Base-by-base conservation (phyloP, 2,797 vertebrate species). In the Syncerus caffer region DNA sequence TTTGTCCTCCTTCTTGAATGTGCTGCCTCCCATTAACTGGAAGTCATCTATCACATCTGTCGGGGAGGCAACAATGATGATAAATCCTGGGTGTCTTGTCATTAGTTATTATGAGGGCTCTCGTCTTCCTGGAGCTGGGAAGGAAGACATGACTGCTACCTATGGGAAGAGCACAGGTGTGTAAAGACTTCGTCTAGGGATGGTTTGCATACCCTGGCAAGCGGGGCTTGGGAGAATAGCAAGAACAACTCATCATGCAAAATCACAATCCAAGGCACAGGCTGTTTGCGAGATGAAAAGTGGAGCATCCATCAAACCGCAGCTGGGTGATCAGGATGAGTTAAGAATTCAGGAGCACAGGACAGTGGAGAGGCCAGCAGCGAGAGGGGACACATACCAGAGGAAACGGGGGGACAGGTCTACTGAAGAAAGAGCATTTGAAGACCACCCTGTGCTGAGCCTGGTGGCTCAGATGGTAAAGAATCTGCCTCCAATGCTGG, bases 121-220 rank as follows among this genome's bases (percentile, higher is more conserved):
- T 51, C 23, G 25, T 47, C 71, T 71, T 42, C 31, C 9, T 9
- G 31, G 10, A 38, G 12, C 11, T 60, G 57, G 58, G n/a, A 21
- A 27, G 3, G 3, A 62, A 23, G 31, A 31, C 14, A 23, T 21
- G 45, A 45, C 53, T 71, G 79, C 27, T 13, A 2, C 23, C 31
- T 4, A 0, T 1, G 6, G 27, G 23, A 57, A 0, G 23, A 47
- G 7, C 60, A 11, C 27, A 85, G 17, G 10, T 34, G 16, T 34
- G 9, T 27, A 13, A 57, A 87, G 62, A 45, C 89, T 64, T 88
- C 7, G 9, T 8, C 62, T 23, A 7, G 19, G 12, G 6, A 38
- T 45, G 50, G 6, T 83, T 84, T 62, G 78, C 58, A 90, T 8
- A 3, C 3, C 3, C 4, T 16, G 58, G 31, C 23, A 19, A 47